Conservation (phyloP, 1,140 invertebrate genomes). For the Philopotamus ludificatus region DNA sequence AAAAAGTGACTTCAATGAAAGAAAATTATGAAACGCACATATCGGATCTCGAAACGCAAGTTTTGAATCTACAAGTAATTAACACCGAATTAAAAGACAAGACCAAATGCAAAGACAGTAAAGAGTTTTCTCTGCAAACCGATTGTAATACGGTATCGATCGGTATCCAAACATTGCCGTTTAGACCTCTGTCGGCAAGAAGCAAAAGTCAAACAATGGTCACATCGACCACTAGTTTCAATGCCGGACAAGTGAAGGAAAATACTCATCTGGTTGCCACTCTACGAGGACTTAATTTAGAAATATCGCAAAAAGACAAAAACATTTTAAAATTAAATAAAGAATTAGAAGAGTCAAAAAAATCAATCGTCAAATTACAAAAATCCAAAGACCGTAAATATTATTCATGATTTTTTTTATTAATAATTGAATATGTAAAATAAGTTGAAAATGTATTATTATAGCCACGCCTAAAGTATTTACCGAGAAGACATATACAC, state of each 20-base stretch:
- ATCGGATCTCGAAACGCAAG: slow-evolving; percentile 67
- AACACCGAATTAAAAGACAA: slow-evolving; percentile 59
- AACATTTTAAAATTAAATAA: slow-evolving; percentile 66
- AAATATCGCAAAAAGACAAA: slow-evolving; percentile 71
- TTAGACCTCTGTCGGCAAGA: slow-evolving; percentile 25
- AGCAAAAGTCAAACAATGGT: slow-evolving; percentile 4
- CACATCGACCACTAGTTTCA: slow-evolving; percentile 43
- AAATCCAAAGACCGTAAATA: slow-evolving; percentile 68
- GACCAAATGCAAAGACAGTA: slow-evolving; percentile 49
- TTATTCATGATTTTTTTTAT: slow-evolving; percentile 3
- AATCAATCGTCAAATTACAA: slow-evolving; percentile 70
- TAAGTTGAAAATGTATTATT: too few species aligned
- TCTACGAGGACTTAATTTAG: slow-evolving; percentile 71
- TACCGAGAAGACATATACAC: slow-evolving; percentile 43
- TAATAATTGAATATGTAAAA: too few species aligned
- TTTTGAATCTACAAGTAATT: slow-evolving; percentile 59
- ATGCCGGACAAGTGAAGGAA: slow-evolving; percentile 59
- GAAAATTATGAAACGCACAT: slow-evolving; percentile 73
- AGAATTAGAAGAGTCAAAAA: slow-evolving; percentile 71
- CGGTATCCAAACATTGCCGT: slow-evolving; percentile 46
- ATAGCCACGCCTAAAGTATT: not conserved
- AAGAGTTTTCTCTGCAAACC: slow-evolving; percentile 47
- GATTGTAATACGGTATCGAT: slow-evolving; percentile 33
- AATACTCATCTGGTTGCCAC: slow-evolving; percentile 75
- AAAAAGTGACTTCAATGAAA: slow-evolving; percentile 72